Evolutionary conservation across 1,140 invertebrate species (phyloP).

Genomic region (Seison nebaliae): DNA sequence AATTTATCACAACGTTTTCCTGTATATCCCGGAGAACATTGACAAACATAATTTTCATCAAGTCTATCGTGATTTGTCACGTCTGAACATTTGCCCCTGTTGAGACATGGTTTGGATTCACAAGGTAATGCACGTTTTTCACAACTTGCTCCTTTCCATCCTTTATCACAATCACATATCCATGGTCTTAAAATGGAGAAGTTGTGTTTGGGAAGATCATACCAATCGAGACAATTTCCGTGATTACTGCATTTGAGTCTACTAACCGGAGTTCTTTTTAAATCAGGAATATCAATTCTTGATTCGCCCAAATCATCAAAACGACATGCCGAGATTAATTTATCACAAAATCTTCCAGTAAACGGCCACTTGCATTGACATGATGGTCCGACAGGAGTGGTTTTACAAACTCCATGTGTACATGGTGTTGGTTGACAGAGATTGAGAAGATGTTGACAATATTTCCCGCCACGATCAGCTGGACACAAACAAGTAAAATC

Average conservation of each 20-base stretch:
- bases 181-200: no score
- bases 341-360: slow-evolving; percentile 58
- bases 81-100: slow-evolving; percentile 44
- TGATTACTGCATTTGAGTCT: background rate
- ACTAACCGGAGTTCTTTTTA: slow-evolving; percentile 1
- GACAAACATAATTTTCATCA: slow-evolving; percentile 4
- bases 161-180: slow-evolving; percentile 2
- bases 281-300: background rate
- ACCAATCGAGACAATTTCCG: background rate
- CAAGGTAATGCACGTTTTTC: slow-evolving; percentile 42
- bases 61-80: slow-evolving; percentile 1
- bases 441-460: slow-evolving; percentile 10
- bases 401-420: no score
- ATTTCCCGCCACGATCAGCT: slow-evolving; percentile 48
- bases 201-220: no score
- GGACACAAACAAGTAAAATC: slow-evolving; percentile 51
- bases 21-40: slow-evolving; percentile 16
- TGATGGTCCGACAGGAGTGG: no score
- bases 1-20: slow-evolving; percentile 27
- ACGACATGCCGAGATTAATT: slow-evolving; percentile 47
- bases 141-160: slow-evolving; percentile 28
- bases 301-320: slow-evolving; percentile 15
- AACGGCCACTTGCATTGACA: no score
- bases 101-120: slow-evolving; percentile 39
- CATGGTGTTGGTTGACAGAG: background rate